Evolutionary conservation across 1,140 invertebrate species (phyloP).

Genomic region (Harlomillsia oculata): DNA sequence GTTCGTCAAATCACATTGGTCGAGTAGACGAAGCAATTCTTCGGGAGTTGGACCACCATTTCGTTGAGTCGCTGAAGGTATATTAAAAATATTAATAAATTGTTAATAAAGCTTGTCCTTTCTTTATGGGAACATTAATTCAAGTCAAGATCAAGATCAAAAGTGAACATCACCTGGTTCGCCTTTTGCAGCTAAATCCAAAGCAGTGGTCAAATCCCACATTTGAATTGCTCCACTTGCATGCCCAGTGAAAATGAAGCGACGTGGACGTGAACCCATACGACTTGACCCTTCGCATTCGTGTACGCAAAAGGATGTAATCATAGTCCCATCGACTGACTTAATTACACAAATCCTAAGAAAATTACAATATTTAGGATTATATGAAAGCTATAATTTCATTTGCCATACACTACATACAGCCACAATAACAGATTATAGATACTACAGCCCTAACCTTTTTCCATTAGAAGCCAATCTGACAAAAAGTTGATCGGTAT

Average conservation of each 20-base stretch:
- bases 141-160: neutral
- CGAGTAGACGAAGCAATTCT: slow-evolving; percentile 78
- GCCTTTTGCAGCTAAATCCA: slow-evolving; percentile 66
- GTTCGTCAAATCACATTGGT: slow-evolving; percentile 84
- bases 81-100: no score
- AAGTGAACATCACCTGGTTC: slow-evolving; percentile 46
- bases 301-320: slow-evolving; percentile 92
- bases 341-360: slow-evolving; percentile 84
- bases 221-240: slow-evolving; percentile 90
- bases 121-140: neutral
- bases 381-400: neutral
- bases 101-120: no score
- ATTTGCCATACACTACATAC: no score
- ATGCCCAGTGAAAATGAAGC: slow-evolving; percentile 92
- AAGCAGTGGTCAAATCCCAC: slow-evolving; percentile 94
- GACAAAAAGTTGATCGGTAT: slow-evolving; percentile 89
- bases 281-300: slow-evolving; percentile 90
- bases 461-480: slow-evolving; percentile 89
- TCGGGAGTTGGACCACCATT: slow-evolving; percentile 78
- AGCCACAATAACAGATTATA: neutral
- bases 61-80: slow-evolving; percentile 42
- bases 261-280: slow-evolving; percentile 77
- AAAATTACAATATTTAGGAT: no score
- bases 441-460: no score
- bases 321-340: slow-evolving; percentile 86